Percentiles rank a stretch among this genome's conserved stretches.
Conservation (phyloP, 2,113 vertebrate species). For the Thamnaconus septentrionalis region DNA sequence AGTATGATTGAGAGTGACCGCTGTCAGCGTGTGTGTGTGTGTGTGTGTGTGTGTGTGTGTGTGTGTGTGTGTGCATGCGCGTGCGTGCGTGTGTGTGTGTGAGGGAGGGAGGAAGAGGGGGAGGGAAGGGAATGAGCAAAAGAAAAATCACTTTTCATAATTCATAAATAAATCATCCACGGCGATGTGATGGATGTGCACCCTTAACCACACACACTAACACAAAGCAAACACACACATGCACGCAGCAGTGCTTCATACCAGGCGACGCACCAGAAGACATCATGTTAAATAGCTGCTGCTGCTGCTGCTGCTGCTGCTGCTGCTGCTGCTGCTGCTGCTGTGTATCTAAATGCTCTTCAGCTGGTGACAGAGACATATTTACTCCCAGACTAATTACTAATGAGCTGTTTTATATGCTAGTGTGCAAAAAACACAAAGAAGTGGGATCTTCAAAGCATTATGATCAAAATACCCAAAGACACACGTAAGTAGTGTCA, state of each 20-base stretch:
- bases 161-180: slow-evolving; percentile 72
- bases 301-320: background rate
- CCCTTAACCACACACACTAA: slow-evolving; percentile 8
- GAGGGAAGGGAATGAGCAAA: slow-evolving; percentile 21
- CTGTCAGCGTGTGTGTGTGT: slow-evolving; percentile 16
- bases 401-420: too few relatives aligned
- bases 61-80: slow-evolving; percentile 20
- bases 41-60: slow-evolving; percentile 12
- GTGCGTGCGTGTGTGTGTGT: slow-evolving; percentile 23
- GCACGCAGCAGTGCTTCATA: slow-evolving; percentile 29
- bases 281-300: slow-evolving; percentile 41
- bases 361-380: slow-evolving; percentile 16
- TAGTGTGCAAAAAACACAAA: too few relatives aligned
- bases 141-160: slow-evolving; percentile 11
- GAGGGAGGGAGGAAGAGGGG: slow-evolving; percentile 42
- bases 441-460: too few relatives aligned
- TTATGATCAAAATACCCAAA: too few relatives aligned
- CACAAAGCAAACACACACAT: slow-evolving; percentile 25
- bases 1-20: slow-evolving; percentile 46
- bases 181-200: slow-evolving; percentile 40
- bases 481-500: too few relatives aligned
- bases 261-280: slow-evolving; percentile 48
- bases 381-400: background rate
- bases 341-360: slow-evolving; percentile 2
- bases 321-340: background rate